phyloP scores from a whole-genome alignment of 2,888 invertebrate species.

The Monochamus alternatus region DNA sequence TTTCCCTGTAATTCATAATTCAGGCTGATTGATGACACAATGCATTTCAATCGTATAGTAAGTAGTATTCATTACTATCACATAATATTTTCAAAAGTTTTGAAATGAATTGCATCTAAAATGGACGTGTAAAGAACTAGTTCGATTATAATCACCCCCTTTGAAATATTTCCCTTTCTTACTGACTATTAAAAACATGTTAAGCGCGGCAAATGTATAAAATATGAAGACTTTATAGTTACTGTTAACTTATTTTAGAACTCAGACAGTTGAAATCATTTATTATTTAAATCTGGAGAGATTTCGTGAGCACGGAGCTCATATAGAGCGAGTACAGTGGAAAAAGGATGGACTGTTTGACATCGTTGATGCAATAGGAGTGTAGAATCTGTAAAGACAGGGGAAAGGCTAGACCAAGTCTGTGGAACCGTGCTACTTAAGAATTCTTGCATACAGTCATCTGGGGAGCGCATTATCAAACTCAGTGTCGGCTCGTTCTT shows the following conservation, averaged over 20 bases:
- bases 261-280: conserved; percentile 53
- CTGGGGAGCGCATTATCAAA: conserved; percentile 41
- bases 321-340: conserved; percentile 11
- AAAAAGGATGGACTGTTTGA: conserved; percentile 44
- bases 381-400: conserved; percentile 53
- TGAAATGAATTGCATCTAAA: too few relatives aligned
- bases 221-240: conserved; percentile 17
- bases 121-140: too few relatives aligned
- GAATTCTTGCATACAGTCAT: conserved; percentile 42
- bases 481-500: not conserved
- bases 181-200: not conserved
- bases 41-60: too few relatives aligned
- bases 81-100: too few relatives aligned
- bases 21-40: too few relatives aligned
- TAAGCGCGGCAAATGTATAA: not conserved
- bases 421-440: conserved; percentile 47
- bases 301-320: conserved; percentile 37
- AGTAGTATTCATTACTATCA: too few relatives aligned
- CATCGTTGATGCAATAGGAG: conserved; percentile 52
- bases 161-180: too few relatives aligned
- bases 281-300: conserved; percentile 55
- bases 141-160: too few relatives aligned
- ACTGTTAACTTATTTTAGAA: conserved; percentile 48
- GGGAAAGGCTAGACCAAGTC: conserved; percentile 44
- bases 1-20: too few relatives aligned